Conservation (phyloP, 2,797 vertebrate genomes). For the Podargus strigoides region DNA sequence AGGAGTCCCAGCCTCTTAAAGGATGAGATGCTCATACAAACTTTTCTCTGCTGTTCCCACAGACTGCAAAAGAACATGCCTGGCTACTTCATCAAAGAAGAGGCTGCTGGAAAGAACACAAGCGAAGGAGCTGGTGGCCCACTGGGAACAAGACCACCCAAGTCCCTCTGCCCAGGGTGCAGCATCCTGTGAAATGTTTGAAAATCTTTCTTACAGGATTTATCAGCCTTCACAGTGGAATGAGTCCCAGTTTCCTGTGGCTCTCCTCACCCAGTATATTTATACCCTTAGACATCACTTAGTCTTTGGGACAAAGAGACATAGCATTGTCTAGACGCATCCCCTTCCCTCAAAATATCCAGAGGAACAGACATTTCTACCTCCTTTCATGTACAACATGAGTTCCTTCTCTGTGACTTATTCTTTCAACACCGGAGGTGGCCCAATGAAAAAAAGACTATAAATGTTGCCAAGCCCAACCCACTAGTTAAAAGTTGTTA, state of each 20-base stretch:
- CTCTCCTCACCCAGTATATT: background rate
- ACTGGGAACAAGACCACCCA: background rate
- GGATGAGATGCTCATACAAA: background rate
- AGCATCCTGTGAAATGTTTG: background rate
- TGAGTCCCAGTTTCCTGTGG: background rate
- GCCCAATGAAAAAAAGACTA: background rate
- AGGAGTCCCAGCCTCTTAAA: background rate
- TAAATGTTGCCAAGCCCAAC: background rate
- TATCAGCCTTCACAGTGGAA: background rate
- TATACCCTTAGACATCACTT: background rate
- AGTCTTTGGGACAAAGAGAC: background rate
- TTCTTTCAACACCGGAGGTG: background rate
- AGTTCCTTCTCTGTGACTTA: background rate
- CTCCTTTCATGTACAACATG: background rate
- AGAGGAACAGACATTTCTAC: background rate
- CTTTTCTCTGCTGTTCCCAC: background rate
- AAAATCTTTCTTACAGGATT: background rate
- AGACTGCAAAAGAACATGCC: background rate
- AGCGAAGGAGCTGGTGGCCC: background rate
- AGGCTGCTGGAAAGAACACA: background rate
- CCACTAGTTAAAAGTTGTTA: fast-evolving
- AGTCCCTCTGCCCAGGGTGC: fast-evolving
- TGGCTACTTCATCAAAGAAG: background rate
- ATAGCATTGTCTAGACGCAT: background rate
- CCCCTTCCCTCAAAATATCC: background rate